A percentile compares a stretch with the other conserved stretches of the same genome.
Evolutionary conservation across 1,140 invertebrate genomes (phyloP).

Genomic region (Lamellibrachia luymesi): DNA sequence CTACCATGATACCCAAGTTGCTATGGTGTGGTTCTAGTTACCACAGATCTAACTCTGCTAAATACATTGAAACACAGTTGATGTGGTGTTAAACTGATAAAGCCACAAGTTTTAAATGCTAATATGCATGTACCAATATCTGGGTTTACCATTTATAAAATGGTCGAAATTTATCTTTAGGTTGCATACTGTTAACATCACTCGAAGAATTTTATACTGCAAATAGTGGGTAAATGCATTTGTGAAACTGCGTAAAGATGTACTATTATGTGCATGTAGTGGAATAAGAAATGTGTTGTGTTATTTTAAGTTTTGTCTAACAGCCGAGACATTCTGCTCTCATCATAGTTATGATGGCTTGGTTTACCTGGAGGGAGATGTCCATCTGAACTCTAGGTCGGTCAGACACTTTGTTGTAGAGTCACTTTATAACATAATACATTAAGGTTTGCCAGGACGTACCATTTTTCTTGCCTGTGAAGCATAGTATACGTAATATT

Average conservation of each 20-base stretch:
- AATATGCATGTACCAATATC: neutral
- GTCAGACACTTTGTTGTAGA: neutral
- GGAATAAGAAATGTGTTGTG: neutral
- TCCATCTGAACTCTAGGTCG: neutral
- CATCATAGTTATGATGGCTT: neutral
- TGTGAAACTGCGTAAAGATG: neutral
- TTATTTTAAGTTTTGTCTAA: neutral
- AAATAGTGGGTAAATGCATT: neutral
- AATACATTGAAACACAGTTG: neutral
- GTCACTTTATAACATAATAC: neutral
- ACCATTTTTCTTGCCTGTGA: neutral
- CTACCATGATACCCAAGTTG: neutral
- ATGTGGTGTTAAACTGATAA: neutral
- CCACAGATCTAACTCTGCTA: neutral
- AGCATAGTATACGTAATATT: neutral
- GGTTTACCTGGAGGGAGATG: neutral
- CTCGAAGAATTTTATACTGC: neutral
- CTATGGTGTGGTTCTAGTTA: neutral
- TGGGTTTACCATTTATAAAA: neutral
- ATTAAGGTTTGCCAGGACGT: neutral
- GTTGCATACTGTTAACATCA: no score
- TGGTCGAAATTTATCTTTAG: neutral
- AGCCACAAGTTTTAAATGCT: neutral
- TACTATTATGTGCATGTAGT: neutral
- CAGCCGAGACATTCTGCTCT: neutral